Conservation (phyloP, 2,797 vertebrate species). For the Odontamblyopus rebecca region DNA sequence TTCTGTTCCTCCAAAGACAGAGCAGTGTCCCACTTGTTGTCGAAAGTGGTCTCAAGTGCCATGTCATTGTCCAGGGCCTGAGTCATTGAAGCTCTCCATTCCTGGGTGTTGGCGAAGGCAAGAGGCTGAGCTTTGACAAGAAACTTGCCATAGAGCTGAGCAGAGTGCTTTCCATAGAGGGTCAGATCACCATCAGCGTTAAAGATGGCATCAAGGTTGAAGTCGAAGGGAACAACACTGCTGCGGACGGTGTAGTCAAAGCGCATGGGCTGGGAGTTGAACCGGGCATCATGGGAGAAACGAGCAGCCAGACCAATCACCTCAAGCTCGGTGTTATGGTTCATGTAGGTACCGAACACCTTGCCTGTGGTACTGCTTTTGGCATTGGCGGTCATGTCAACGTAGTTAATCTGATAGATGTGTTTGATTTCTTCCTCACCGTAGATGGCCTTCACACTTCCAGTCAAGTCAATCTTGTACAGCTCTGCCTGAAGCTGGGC, state of each 20-base stretch:
- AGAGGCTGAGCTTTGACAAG: constrained; percentile 84
- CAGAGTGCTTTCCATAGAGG: constrained; percentile 80
- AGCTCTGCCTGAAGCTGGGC: constrained; percentile 80
- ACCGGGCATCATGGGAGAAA: constrained; percentile 78
- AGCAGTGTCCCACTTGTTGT: constrained; percentile 77
- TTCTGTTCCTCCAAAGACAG: constrained; percentile 83
- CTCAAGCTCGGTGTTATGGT: constrained; percentile 82
- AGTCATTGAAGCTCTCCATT: constrained; percentile 81
- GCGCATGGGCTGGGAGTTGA: constrained; percentile 81
- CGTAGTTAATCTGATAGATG: constrained; percentile 80
- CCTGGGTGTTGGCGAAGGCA: constrained; percentile 82
- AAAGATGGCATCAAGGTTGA: constrained; percentile 81
- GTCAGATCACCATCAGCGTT: constrained; percentile 80
- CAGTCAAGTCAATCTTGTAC: constrained; percentile 83
- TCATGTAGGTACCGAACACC: constrained; percentile 79
- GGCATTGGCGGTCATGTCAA: constrained; percentile 75
- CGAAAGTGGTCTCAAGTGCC: constrained; percentile 72
- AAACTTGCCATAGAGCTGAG: constrained; percentile 84
- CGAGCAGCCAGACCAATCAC: constrained; percentile 82
- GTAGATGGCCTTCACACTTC: constrained; percentile 80
- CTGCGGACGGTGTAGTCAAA: constrained; percentile 82
- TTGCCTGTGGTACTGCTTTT: constrained; percentile 87
- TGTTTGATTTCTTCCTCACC: constrained; percentile 85
- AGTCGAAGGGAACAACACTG: constrained; percentile 81
- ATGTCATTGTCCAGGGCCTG: constrained; percentile 66